phyloP scores from a whole-genome alignment of 2,888 invertebrate genomes.

The Cylloceria caligata region DNA sequence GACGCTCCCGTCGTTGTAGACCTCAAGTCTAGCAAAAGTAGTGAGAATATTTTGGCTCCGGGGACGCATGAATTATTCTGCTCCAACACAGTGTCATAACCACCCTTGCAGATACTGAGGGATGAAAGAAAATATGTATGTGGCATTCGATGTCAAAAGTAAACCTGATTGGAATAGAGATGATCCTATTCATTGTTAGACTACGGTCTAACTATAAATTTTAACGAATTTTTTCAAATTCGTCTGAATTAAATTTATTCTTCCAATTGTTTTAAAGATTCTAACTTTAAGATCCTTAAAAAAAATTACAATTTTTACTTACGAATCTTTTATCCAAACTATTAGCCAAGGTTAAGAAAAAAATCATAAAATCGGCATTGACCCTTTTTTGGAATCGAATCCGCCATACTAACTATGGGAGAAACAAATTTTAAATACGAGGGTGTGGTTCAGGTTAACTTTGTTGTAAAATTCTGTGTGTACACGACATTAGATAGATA shows the following conservation, averaged over 20 bases:
- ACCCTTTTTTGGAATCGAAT: too few species aligned
- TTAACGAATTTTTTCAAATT: too few species aligned
- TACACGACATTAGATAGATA: background rate
- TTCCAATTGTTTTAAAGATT: background rate
- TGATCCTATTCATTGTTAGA: too few species aligned
- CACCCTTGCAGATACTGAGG: slow-evolving; percentile 28
- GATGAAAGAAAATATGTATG: slow-evolving; percentile 14
- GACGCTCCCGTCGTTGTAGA: slow-evolving; percentile 5
- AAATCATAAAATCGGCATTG: too few species aligned
- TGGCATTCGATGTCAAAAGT: background rate
- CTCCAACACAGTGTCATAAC: slow-evolving; percentile 53
- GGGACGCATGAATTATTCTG: slow-evolving; percentile 61
- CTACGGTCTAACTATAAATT: too few species aligned
- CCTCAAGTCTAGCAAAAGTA: slow-evolving; percentile 57
- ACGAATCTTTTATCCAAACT: too few species aligned
- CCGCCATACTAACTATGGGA: too few species aligned
- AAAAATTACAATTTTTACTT: too few species aligned
- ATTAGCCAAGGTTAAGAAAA: too few species aligned
- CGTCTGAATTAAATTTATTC: too few species aligned
- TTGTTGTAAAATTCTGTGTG: background rate
- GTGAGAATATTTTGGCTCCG: slow-evolving; percentile 57
- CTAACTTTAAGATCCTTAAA: too few species aligned
- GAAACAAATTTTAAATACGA: background rate
- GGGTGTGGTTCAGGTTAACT: background rate
- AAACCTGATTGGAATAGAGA: too few species aligned